phyloP scores from a whole-genome alignment of 2,797 vertebrate species.

The Chloroceryle inda region DNA sequence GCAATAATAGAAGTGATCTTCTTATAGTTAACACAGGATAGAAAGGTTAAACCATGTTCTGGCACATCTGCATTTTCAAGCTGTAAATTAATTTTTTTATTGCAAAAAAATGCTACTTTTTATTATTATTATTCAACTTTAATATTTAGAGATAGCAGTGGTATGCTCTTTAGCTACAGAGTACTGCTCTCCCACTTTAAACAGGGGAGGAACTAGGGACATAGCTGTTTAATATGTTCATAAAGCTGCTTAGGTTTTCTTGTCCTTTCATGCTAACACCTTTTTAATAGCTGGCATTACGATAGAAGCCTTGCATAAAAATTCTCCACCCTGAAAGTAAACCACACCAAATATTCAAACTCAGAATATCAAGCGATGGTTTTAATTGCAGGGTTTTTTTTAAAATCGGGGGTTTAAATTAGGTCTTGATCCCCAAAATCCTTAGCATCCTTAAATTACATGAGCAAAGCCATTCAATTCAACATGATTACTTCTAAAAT shows the following conservation, averaged over 20 bases:
- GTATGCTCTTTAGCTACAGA: not conserved
- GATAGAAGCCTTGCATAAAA: slow-evolving; percentile 37
- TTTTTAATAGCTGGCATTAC: slow-evolving; percentile 66
- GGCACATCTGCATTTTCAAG: slow-evolving; percentile 12
- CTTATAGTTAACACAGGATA: slow-evolving; percentile 5
- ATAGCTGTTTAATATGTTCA: slow-evolving; percentile 54
- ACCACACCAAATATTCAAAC: slow-evolving; percentile 50
- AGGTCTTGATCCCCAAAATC: slow-evolving; percentile 61
- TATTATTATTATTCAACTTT: not conserved
- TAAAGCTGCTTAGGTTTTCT: slow-evolving; percentile 71
- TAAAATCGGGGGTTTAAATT: slow-evolving; percentile 58
- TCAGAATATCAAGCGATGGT: slow-evolving; percentile 4
- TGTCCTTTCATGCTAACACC: slow-evolving; percentile 65
- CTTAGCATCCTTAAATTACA: slow-evolving; percentile 68
- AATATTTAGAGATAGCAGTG: not conserved
- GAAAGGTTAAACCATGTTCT: slow-evolving; percentile 4
- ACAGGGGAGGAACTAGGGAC: not conserved
- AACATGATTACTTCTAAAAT: slow-evolving; percentile 53
- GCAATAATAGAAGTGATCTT: slow-evolving; percentile 19
- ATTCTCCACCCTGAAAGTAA: not conserved
- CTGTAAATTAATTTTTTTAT: slow-evolving; percentile 33
- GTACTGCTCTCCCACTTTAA: not conserved
- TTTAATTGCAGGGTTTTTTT: slow-evolving; percentile 57
- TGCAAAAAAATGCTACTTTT: not conserved
- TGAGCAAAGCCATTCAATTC: slow-evolving; percentile 48